Percentiles rank a stretch among this genome's conserved stretches.
Evolutionary conservation across 2,888 invertebrate genomes (phyloP).

Genomic region (Julus scanicus): DNA sequence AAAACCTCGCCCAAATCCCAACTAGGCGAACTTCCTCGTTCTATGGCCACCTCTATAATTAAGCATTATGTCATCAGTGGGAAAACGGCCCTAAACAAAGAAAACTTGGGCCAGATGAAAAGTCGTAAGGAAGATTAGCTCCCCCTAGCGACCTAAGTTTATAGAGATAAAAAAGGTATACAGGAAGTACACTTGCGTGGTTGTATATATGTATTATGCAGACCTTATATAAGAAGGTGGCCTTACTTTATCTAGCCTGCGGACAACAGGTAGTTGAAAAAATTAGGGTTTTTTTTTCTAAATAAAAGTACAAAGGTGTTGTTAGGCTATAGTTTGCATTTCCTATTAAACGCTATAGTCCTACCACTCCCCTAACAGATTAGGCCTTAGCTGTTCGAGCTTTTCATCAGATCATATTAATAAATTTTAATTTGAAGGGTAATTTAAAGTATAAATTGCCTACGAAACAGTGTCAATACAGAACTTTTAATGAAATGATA

Average conservation of each 20-base stretch:
- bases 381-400: not conserved
- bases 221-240: not conserved
- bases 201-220: not conserved
- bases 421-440: not conserved
- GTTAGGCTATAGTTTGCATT: constrained; percentile 16
- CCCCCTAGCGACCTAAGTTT: constrained; percentile 45
- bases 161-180: not conserved
- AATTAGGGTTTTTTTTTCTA: not conserved
- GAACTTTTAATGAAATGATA: too few relatives aligned
- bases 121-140: not conserved
- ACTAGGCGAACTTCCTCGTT: constrained; percentile 36
- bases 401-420: not conserved
- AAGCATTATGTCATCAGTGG: constrained; percentile 15
- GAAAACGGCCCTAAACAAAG: constrained; percentile 45
- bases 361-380: not conserved
- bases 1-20: constrained; percentile 34
- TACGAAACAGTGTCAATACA: too few relatives aligned
- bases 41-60: not conserved
- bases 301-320: not conserved
- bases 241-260: not conserved
- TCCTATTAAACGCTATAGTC: not conserved
- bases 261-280: not conserved
- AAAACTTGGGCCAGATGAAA: constrained; percentile 26
- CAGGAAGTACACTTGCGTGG: constrained; percentile 42
- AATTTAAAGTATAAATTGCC: too few relatives aligned